These are phyloP conservation scores for Marronus borbonicus DNA, from an alignment of 2,888 invertebrate genomes.

Conservation along the genomic window DNA sequence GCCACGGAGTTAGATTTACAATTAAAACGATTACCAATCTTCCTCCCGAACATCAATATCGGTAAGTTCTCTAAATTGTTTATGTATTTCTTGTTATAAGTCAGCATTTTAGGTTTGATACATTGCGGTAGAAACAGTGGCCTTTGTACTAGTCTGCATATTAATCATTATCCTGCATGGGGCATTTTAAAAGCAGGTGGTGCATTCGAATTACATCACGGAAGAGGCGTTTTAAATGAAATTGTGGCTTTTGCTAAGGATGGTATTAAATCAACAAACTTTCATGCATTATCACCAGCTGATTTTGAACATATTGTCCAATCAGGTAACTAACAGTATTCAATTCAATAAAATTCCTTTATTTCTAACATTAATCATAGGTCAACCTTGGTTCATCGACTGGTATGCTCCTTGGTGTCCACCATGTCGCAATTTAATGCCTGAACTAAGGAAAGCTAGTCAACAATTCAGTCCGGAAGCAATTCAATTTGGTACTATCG, in stretches of 20 bases:
- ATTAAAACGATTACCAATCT: slow-evolving; percentile 76
- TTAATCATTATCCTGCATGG: slow-evolving; percentile 78
- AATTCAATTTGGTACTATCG: slow-evolving; percentile 77
- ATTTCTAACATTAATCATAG: slow-evolving; percentile 56
- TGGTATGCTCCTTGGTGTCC: slow-evolving; percentile 88
- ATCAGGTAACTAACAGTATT: slow-evolving; percentile 66
- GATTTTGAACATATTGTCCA: slow-evolving; percentile 75
- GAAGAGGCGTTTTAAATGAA: slow-evolving; percentile 74
- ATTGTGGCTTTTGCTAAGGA: slow-evolving; percentile 78
- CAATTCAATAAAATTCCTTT: not conserved
- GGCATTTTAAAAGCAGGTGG: slow-evolving; percentile 83
- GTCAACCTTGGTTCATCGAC: slow-evolving; percentile 78
- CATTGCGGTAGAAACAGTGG: slow-evolving; percentile 75
- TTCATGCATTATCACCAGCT: slow-evolving; percentile 77
- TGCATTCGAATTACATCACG: slow-evolving; percentile 82
- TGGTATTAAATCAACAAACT: slow-evolving; percentile 73
- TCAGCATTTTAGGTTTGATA: slow-evolving; percentile 73
- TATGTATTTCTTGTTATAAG: not conserved
- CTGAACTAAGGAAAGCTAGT: slow-evolving; percentile 79
- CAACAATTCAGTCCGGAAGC: slow-evolving; percentile 69
- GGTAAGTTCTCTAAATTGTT: slow-evolving; percentile 63
- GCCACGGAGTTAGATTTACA: slow-evolving; percentile 73
- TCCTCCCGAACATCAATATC: slow-evolving; percentile 73
- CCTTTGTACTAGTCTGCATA: slow-evolving; percentile 76
- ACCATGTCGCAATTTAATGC: slow-evolving; percentile 80